A percentile compares a stretch with the other conserved stretches of the same genome.
phyloP scores from a whole-genome alignment of 2,888 invertebrate genomes.

The Cheilosia impressa region DNA sequence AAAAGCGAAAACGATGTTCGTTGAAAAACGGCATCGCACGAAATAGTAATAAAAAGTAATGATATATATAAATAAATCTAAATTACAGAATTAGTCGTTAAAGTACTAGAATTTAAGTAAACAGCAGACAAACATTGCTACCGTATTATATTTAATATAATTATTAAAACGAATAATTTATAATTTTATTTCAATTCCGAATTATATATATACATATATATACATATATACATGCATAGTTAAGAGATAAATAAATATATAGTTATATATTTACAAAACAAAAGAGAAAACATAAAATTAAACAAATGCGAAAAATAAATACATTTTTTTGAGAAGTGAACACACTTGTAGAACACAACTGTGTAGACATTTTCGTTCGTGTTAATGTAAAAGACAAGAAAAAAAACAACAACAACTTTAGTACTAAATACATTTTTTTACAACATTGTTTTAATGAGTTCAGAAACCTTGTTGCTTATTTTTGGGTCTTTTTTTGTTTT shows the following conservation, averaged over 20 bases:
- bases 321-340: slow-evolving; percentile 1
- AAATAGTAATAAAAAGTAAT: neutral
- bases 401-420: slow-evolving; percentile 49
- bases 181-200: slow-evolving; percentile 22
- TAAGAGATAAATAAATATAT: slow-evolving; percentile 54
- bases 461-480: slow-evolving; percentile 65
- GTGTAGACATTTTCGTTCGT: slow-evolving; percentile 42
- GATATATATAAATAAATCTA: slow-evolving; percentile 7
- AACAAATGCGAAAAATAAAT: slow-evolving; percentile 19
- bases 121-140: slow-evolving; percentile 23
- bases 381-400: slow-evolving; percentile 33
- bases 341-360: neutral
- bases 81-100: slow-evolving; percentile 29
- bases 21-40: neutral
- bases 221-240: slow-evolving; percentile 37
- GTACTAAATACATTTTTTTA: slow-evolving; percentile 31
- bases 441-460: slow-evolving; percentile 46
- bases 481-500: neutral
- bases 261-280: slow-evolving; percentile 59
- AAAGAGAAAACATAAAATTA: slow-evolving; percentile 10
- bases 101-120: slow-evolving; percentile 28
- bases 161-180: slow-evolving; percentile 31
- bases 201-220: slow-evolving; percentile 19
- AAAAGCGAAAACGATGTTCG: neutral
- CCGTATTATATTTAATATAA: slow-evolving; percentile 34